These are phyloP conservation scores for Oceanodroma leucorhoa DNA, from an alignment of 2,797 vertebrate species.

Conservation along the genomic window DNA sequence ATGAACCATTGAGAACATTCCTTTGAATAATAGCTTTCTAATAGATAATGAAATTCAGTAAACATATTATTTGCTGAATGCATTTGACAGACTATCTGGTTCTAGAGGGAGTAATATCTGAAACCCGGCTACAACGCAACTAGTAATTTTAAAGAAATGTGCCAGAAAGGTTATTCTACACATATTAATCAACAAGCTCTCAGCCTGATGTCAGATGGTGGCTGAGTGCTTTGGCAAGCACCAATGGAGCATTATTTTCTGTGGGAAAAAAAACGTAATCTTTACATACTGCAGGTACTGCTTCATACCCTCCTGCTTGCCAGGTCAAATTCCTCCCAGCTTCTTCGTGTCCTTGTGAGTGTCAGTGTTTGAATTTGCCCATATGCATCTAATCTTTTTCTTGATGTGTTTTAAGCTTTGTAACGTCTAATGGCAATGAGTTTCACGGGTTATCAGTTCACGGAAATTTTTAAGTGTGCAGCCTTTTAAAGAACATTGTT, in stretches of 20 bases:
- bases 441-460: not conserved
- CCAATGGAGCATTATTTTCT: not conserved
- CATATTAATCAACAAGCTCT: not conserved
- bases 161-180: not conserved
- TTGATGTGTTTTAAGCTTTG: not conserved
- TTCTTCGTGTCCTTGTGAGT: not conserved
- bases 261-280: not conserved
- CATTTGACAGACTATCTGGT: not conserved
- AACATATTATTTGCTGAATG: slow-evolving; percentile 2
- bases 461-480: not conserved
- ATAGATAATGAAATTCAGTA: not conserved
- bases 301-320: not conserved
- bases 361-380: not conserved
- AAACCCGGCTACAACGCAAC: not conserved
- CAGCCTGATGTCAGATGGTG: not conserved
- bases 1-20: slow-evolving; percentile 41
- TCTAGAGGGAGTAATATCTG: not conserved
- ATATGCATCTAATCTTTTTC: not conserved
- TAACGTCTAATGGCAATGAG: not conserved
- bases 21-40: slow-evolving; percentile 18
- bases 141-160: not conserved
- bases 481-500: not conserved
- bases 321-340: not conserved
- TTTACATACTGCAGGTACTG: not conserved
- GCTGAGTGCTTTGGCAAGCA: not conserved